Base-by-base conservation (phyloP, 37 sponge, comb jelly and placozoan genomes). In the Corticium candelabrum region DNA sequence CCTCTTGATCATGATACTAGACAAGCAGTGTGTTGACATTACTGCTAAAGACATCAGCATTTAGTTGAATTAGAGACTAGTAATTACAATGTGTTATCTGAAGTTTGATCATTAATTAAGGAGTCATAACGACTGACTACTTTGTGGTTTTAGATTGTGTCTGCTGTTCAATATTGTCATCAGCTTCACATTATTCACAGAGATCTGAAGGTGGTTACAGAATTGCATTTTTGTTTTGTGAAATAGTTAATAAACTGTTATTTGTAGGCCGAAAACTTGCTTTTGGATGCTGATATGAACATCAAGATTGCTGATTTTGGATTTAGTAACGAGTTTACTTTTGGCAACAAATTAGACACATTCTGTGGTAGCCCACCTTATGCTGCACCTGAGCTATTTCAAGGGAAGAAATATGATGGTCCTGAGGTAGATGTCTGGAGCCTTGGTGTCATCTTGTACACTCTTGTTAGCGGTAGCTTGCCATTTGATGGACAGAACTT, bases 351-450 rank as follows among this genome's bases (percentile, higher is more conserved):
- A 43, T 83, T 99, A 81, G 99, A 99, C 83, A 99, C 99, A 0
- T 99, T 99, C 84, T 99, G 99, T 83, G 99, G 99, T 40, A 95
- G 96, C 83, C 99, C 99, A 0, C 99, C 99, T 0, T 99, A 99
- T 75, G 99, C 99, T 37, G 99, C 99, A 11, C 99, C 99, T 0
- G 99, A 99, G 71, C 89, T 99, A 31, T 99, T 99, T 73, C 99
- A 99, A 76, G 99, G 99, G n/a, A 99, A 99, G 94, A 99, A 99
- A 82, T 99, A 99, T 77, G 96, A 99, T 69, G 99, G 99, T 0
- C 99, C 99, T 0, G 99, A 99, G 80, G 99, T 99, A 69, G 99
- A 99, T 74, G 96, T 99, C 37, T 99, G 99, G 99, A 91, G 93
- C 67, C 79, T 99, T 33, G 99, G 99, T 5, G 99, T 99, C 39